Evolutionary conservation across 2,888 invertebrate genomes (phyloP).

Genomic region (Crepidodera aurea): DNA sequence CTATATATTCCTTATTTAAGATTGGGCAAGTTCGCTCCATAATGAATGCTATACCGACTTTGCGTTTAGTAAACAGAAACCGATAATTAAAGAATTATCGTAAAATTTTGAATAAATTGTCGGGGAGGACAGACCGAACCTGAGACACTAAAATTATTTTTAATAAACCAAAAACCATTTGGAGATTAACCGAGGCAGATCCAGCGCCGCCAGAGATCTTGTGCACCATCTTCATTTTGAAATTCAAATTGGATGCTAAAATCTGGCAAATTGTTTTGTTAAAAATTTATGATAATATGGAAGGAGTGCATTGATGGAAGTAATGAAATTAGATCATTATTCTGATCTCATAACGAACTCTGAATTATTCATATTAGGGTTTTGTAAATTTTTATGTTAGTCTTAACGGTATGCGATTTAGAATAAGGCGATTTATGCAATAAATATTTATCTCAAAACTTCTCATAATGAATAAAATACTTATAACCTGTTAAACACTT

Average conservation of each 20-base stretch:
- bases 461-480: too few species aligned
- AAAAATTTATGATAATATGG: conserved; percentile 31
- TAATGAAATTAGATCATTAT: conserved; percentile 32
- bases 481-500: too few species aligned
- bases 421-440: too few species aligned
- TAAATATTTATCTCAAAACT: too few species aligned
- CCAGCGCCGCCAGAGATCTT: conserved; percentile 19
- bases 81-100: conserved; percentile 24
- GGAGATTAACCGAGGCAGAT: conserved; percentile 1
- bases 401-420: neutral
- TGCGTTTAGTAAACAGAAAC: neutral
- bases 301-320: conserved; percentile 29
- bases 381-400: neutral
- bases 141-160: conserved; percentile 16
- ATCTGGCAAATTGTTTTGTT: conserved; percentile 27
- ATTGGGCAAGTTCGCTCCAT: neutral
- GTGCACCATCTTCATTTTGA: conserved; percentile 19
- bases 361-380: conserved; percentile 17
- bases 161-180: conserved; percentile 23
- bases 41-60: neutral
- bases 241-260: conserved; percentile 13
- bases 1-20: too few species aligned
- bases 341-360: conserved; percentile 22
- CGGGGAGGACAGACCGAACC: conserved; percentile 12
- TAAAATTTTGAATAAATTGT: conserved; percentile 23